A percentile compares a stretch with the other conserved stretches of the same genome.
Evolutionary conservation across 2,113 vertebrate genomes (phyloP).

Genomic region (Arenaria interpres): DNA sequence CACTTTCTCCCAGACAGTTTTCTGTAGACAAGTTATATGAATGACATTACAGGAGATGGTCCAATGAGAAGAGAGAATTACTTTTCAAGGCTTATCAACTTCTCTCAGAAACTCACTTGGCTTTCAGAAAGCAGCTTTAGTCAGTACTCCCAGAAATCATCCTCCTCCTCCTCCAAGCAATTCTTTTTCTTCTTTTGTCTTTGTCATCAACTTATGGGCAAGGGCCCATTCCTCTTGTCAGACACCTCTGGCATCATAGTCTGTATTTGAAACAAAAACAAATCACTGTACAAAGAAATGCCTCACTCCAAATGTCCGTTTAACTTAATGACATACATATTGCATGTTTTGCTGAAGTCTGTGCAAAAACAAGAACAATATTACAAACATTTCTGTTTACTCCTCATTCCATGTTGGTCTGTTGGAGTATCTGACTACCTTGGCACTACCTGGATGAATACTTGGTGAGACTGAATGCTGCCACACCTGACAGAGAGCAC

Average conservation of each 20-base stretch:
- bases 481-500: neutral
- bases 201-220: neutral
- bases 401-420: neutral
- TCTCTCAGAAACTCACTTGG: conserved; percentile 24
- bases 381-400: neutral
- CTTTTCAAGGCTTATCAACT: conserved; percentile 14
- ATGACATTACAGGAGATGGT: neutral
- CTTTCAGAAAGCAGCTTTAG: neutral
- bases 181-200: neutral
- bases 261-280: neutral
- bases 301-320: neutral
- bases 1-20: neutral
- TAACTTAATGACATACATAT: neutral
- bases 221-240: neutral
- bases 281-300: neutral
- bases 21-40: neutral
- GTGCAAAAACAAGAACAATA: neutral
- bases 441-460: neutral
- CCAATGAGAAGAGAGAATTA: neutral
- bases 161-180: neutral
- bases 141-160: neutral
- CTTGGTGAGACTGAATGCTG: rapidly evolving
- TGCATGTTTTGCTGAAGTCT: neutral
- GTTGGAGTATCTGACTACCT: neutral
- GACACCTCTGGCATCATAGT: neutral